Conservation (phyloP, 2,888 invertebrate genomes). For the Peribatodes rhomboidaria region DNA sequence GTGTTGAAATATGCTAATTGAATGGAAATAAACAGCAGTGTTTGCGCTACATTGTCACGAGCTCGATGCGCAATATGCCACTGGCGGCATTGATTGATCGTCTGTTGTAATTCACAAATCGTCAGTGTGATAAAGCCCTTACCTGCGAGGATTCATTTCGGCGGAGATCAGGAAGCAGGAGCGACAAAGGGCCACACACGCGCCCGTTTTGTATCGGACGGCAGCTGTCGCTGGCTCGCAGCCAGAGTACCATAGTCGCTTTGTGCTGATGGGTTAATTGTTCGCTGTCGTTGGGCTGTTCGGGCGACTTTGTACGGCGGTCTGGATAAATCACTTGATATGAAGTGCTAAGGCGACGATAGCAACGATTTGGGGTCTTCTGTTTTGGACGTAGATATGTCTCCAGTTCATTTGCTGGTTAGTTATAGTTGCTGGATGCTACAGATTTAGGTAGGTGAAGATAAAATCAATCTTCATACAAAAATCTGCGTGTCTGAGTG, state of each 20-base stretch:
- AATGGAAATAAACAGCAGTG: too few relatives aligned
- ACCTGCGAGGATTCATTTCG: constrained; percentile 33
- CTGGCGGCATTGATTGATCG: too few relatives aligned
- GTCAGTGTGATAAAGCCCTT: constrained; percentile 1
- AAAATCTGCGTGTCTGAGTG: too few relatives aligned
- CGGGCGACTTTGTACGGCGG: constrained; percentile 22
- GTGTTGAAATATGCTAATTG: too few relatives aligned
- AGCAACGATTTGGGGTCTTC: constrained; percentile 8
- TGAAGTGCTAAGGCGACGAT: constrained; percentile 28
- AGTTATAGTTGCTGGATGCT: neutral
- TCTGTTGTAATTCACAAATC: neutral
- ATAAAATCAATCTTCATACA: neutral
- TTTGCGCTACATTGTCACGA: too few relatives aligned
- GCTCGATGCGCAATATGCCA: too few relatives aligned
- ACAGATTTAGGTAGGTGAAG: too few relatives aligned
- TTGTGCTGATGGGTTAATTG: constrained; percentile 45
- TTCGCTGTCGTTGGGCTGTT: constrained; percentile 54
- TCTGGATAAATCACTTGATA: constrained; percentile 29
- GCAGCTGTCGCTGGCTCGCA: constrained; percentile 26
- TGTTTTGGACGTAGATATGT: neutral
- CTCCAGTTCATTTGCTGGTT: constrained; percentile 2
- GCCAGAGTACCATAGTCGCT: constrained; percentile 53
- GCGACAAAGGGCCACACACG: constrained; percentile 56
- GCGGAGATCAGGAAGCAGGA: constrained; percentile 39
- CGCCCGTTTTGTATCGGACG: constrained; percentile 30